A percentile compares a stretch with the other conserved stretches of the same genome.
These are phyloP conservation scores for Poecilus cupreus DNA, from an alignment of 2,888 invertebrate species.

Conservation along the genomic window DNA sequence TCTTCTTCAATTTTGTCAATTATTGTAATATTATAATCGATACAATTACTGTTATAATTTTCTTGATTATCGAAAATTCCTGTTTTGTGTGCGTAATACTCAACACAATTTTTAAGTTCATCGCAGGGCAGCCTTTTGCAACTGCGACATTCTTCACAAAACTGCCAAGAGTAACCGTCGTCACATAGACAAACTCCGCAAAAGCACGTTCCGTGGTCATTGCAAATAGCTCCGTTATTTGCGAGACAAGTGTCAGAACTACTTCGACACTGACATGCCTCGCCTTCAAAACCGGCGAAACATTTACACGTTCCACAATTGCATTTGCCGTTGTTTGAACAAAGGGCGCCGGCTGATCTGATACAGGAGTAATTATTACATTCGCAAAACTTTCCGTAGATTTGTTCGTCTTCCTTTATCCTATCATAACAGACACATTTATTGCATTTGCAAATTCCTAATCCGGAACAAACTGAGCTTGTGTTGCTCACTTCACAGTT, in stretches of 20 bases:
- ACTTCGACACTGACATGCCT: constrained; percentile 78
- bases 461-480: constrained; percentile 75
- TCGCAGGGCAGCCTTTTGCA: constrained; percentile 64
- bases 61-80: constrained; percentile 61
- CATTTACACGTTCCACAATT: constrained; percentile 81
- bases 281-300: constrained; percentile 76
- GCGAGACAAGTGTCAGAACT: constrained; percentile 73
- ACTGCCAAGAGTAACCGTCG: not conserved
- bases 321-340: constrained; percentile 78
- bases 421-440: constrained; percentile 74
- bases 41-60: constrained; percentile 62
- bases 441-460: constrained; percentile 81
- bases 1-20: constrained; percentile 68
- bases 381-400: constrained; percentile 83
- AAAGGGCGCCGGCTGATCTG: constrained; percentile 71
- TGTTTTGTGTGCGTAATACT: constrained; percentile 71
- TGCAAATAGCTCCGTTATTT: constrained; percentile 63
- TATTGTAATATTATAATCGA: constrained; percentile 61
- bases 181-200: not conserved
- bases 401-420: constrained; percentile 71
- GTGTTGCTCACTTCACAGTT: constrained; percentile 54
- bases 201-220: constrained; percentile 60
- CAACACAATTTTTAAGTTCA: constrained; percentile 41
- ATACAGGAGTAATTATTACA: constrained; percentile 86
- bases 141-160: constrained; percentile 27